Base-by-base conservation (phyloP, 2,797 vertebrate genomes). In the Zalophus californianus region DNA sequence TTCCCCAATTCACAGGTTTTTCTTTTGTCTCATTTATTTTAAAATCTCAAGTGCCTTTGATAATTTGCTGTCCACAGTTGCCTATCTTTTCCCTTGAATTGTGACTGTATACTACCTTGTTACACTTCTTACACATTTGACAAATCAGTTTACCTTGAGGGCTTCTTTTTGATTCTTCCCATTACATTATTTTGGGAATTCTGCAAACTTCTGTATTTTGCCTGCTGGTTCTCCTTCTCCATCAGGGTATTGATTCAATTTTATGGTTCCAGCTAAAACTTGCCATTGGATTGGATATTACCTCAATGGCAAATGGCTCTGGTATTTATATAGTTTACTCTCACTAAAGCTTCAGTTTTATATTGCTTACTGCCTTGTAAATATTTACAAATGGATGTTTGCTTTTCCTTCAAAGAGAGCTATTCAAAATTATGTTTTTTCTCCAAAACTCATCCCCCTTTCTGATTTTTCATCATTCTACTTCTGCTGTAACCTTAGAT, bases 11-110 rank as follows among this genome's bases (percentile, higher is more conserved):
- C 35, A 32, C 86, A 86, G 3, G 7, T 15, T 73, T 91, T 60
- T 83, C 14, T 94, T 88, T 35, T 66, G 18, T 70, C 21, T 83
- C n/a, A 89, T 86, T 96, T 93, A 87, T 38, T 86, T 90, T 72
- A 58, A 93, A 93, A 95, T 52, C 16, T 54, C 32, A 70, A 23
- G 70, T 80, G 27, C 44, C 89, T 89, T 97, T 89, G 68, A 50
- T 50, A 90, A 38, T 94, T 92, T 90, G 52, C 10, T 75, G 12
- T 50, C 38, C 10, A 66, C 25, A 50, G 7, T 50, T 77, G 48
- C 77, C 70, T 44, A 56, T 48, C 4, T 70, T 91, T 95, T 73
- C 16, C 62, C 1, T 82, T 85, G n/a, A 88, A 66, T 60, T 78
- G 7, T 82, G 23, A 88, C 32, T 50, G 20, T 87, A 68, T 62